Percentiles rank a stretch among this genome's conserved stretches.
Evolutionary conservation across 2,113 vertebrate genomes (phyloP).

Genomic region (Rhinichthys klamathensis): DNA sequence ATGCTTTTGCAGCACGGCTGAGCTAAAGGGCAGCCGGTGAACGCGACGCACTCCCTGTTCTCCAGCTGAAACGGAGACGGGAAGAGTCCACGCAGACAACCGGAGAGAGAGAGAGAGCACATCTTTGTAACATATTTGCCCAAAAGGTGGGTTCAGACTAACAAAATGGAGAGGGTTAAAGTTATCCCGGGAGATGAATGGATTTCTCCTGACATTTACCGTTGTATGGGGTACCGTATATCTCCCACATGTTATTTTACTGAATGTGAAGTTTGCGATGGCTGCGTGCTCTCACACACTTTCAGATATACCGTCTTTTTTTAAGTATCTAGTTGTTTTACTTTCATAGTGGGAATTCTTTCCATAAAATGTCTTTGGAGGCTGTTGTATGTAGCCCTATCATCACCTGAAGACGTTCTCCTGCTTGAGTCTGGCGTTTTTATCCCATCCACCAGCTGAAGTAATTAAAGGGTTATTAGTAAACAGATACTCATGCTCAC

Average conservation of each 20-base stretch:
- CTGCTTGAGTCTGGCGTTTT: constrained; percentile 76
- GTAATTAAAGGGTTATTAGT: constrained; percentile 86
- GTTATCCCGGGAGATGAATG: constrained; percentile 73
- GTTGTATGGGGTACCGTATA: constrained; percentile 65
- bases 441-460: constrained; percentile 81
- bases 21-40: constrained; percentile 65
- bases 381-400: constrained; percentile 56
- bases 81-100: neutral
- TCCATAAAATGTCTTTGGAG: constrained; percentile 22
- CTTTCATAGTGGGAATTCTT: constrained; percentile 31
- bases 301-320: neutral
- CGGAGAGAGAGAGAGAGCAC: constrained; percentile 21
- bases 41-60: constrained; percentile 73
- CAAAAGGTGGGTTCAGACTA: constrained; percentile 70
- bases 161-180: constrained; percentile 79
- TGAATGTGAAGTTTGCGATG: constrained; percentile 42
- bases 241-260: constrained; percentile 67
- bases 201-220: constrained; percentile 76
- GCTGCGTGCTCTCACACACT: constrained; percentile 4
- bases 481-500: constrained; percentile 83
- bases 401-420: constrained; percentile 75
- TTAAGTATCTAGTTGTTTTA: neutral
- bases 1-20: constrained; percentile 83
- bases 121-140: constrained; percentile 73
- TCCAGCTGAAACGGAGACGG: constrained; percentile 63